Conservation (phyloP, 2,797 vertebrate species). For the Benthosema pterotum region DNA sequence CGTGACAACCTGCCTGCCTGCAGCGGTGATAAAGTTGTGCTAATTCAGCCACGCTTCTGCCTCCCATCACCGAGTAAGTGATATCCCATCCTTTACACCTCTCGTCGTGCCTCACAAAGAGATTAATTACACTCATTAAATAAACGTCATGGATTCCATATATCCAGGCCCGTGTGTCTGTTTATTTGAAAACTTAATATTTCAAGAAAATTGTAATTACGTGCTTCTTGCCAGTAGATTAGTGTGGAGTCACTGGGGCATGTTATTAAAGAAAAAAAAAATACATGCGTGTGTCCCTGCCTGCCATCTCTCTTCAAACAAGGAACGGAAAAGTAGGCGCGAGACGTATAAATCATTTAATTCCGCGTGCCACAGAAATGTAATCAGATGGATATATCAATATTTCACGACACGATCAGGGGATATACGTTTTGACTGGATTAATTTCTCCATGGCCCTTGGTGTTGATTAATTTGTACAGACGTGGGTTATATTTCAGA, state of each 20-base stretch:
- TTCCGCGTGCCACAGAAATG: slow-evolving; percentile 62
- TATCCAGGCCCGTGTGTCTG: slow-evolving; percentile 14
- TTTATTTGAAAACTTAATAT: slow-evolving; percentile 47
- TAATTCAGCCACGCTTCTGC: slow-evolving; percentile 10
- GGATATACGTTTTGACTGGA: slow-evolving; percentile 55
- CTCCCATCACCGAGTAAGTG: neutral
- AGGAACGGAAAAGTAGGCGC: slow-evolving; percentile 25
- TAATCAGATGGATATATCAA: slow-evolving; percentile 68
- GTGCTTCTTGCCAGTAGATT: slow-evolving; percentile 29
- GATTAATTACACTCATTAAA: slow-evolving; percentile 43
- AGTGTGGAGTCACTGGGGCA: slow-evolving; percentile 41
- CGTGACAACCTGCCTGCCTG: no score
- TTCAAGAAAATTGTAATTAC: slow-evolving; percentile 52
- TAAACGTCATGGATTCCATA: slow-evolving; percentile 26
- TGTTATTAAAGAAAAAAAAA: slow-evolving; percentile 57
- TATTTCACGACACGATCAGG: slow-evolving; percentile 63
- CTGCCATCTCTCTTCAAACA: slow-evolving; percentile 37
- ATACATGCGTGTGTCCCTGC: slow-evolving; percentile 33
- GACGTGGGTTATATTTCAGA: slow-evolving; percentile 24
- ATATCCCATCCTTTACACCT: neutral
- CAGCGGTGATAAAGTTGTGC: neutral
- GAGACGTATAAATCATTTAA: slow-evolving; percentile 60
- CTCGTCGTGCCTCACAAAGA: slow-evolving; percentile 25
- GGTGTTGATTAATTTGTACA: slow-evolving; percentile 25
- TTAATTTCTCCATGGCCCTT: slow-evolving; percentile 32